Base-by-base conservation (phyloP, 1,140 invertebrate genomes). In the Chymomyza costata region DNA sequence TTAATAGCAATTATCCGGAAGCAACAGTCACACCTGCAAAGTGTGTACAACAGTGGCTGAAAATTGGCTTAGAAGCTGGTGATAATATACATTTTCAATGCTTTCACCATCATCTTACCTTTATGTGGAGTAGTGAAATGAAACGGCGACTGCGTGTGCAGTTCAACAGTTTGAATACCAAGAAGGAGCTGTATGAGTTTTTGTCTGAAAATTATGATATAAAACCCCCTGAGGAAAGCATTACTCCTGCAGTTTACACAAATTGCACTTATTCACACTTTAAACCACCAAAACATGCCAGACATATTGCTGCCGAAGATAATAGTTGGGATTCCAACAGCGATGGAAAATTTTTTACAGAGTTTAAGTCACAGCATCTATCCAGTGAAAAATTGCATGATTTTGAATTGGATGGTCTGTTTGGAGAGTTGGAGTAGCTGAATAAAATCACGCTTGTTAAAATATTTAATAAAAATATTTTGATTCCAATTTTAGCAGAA, bases 61-160 rank as follows among this genome's bases (percentile, higher is more conserved):
- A 92, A 67, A 90, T 97, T 37, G 90, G 91, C 56, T 65, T 86
- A 41, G 60, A 69, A 35, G 83, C 86, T 18, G 57, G 82, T 70
- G 53, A 88, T 80, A 82, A 89, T 87, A 85, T 91, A 63, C 88
- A 89, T 30, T 96, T 95, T 86, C 89, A 92, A 49, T 92, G 89
- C 82, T 95, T 97, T 76, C 96, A 98, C 87, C 95, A 97, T 84
- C 96, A 98, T 87, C 88, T 98, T 41, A 93, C 95, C 35, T 97
- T 96, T 82, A 98, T 98, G 97, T 86, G 95, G 63, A 94, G 96
- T 84, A 93, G 92, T 86, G 78, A 93, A 31, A 87, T 97, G 55
- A 87, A 89, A 3, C 92, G 90, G 63, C 84, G 89, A 38, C 89
- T 94, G 70, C 90, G 92, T 63, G 84, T 89, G 58, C 85, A 91